These are phyloP conservation scores for Dione juno DNA, from an alignment of 2,888 invertebrate genomes.

Conservation along the genomic window DNA sequence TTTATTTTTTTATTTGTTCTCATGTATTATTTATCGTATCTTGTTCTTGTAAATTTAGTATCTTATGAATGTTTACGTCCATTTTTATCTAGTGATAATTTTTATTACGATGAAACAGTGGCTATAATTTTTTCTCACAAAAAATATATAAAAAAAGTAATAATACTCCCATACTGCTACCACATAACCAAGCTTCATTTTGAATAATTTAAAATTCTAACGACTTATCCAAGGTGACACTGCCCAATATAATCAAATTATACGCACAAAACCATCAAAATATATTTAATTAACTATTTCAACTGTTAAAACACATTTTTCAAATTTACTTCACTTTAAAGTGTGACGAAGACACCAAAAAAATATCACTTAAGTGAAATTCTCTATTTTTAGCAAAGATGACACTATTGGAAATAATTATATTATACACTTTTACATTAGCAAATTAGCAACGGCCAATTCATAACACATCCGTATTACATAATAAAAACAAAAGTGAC, in stretches of 20 bases:
- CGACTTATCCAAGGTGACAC: slow-evolving; percentile 43
- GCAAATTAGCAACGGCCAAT: slow-evolving; percentile 54
- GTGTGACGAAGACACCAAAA: neutral
- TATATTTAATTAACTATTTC: neutral
- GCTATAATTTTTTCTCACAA: slow-evolving; percentile 24
- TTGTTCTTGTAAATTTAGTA: slow-evolving; percentile 22
- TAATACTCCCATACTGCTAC: slow-evolving; percentile 8
- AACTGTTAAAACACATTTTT: neutral
- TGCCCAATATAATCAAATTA: slow-evolving; percentile 38
- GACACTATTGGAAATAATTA: slow-evolving; percentile 50
- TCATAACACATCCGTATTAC: slow-evolving; percentile 43
- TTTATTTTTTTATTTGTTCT: neutral
- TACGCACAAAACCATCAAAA: neutral
- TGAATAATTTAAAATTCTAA: slow-evolving; percentile 30
- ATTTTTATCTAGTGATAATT: slow-evolving; percentile 32
- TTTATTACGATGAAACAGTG: slow-evolving; percentile 27
- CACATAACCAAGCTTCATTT: slow-evolving; percentile 19
- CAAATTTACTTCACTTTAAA: neutral
- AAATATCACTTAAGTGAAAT: neutral
- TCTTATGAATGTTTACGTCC: slow-evolving; percentile 19
- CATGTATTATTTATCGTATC: slow-evolving; percentile 4
- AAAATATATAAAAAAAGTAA: slow-evolving; percentile 4
- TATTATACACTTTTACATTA: slow-evolving; percentile 41
- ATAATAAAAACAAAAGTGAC: slow-evolving; percentile 59
- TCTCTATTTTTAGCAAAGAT: slow-evolving; percentile 23